Base-by-base conservation (phyloP, 1,140 invertebrate species). In the Pachyrhynchus sulphureomaculatus region DNA sequence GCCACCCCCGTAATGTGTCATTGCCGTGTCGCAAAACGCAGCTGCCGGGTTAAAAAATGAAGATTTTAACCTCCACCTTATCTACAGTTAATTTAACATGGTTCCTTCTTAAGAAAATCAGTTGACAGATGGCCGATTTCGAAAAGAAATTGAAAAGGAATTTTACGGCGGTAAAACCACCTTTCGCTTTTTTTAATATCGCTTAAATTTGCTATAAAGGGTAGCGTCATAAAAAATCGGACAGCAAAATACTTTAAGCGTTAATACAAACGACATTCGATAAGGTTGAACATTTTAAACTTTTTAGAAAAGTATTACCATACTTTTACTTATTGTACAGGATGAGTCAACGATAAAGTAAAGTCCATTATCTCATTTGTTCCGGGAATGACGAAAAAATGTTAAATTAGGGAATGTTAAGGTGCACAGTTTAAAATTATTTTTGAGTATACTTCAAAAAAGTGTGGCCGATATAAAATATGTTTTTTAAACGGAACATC, bases 61-160 rank as follows among this genome's bases (percentile, higher is more conserved):
- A 75, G 72, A 73, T 71, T 73, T 75, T 71, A 75, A 75, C 73
- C 71, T 73, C 70, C 69, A 66, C 58, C 69, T 75, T 75, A 75
- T 70, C 68, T 72, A 73, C 72, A 75, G 72, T 73, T 75, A 75
- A 75, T 75, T 75, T 75, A 73, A 75, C 73, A 51, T 62, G 68
- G 65, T 66, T 64, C 49, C 57, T 61, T 66, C 62, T 67, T 60
- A 59, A 49, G 24, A 44, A 52, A 39, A 60, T 20, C 44, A 29
- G 51, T 64, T 59, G 47, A 48, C 65, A 67, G 60, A 64, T 67
- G 62, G 57, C 49, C 56, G 49, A 42, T 39, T 33, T 26, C 51
- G 55, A 59, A 64, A 61, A 56, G 56, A 34, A 45, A 17, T 18
- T 41, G 29, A 34, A 44, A 24, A 18, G 34, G 52, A 55, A 45